Conservation (phyloP, 2,888 invertebrate genomes). For the Torymus auratus region DNA sequence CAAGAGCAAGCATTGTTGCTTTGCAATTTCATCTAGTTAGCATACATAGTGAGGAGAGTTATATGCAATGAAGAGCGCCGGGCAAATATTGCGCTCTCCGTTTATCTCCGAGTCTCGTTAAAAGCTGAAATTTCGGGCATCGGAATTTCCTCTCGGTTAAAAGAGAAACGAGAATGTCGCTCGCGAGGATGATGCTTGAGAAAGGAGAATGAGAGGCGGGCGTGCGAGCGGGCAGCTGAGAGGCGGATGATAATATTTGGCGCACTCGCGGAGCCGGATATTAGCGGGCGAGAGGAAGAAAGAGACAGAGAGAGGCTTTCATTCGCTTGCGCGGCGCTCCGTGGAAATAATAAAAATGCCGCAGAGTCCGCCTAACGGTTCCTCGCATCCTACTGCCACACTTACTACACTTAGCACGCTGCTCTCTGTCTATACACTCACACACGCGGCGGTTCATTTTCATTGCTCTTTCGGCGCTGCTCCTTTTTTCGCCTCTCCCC, state of each 20-base stretch:
- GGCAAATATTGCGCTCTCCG: too few species aligned
- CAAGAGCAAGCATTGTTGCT: too few species aligned
- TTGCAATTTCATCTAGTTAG: too few species aligned
- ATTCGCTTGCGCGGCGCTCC: slow-evolving; percentile 47
- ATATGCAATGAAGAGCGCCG: too few species aligned
- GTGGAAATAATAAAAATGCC: too few species aligned
- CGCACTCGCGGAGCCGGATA: slow-evolving; percentile 43
- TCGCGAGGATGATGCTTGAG: not conserved
- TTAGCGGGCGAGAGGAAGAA: slow-evolving; percentile 16
- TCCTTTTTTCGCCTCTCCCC: slow-evolving; percentile 20
- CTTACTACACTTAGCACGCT: slow-evolving; percentile 66
- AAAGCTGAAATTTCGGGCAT: not conserved
- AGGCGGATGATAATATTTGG: slow-evolving; percentile 40
- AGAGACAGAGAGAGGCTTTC: slow-evolving; percentile 52
- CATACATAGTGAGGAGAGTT: too few species aligned
- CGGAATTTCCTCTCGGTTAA: not conserved
- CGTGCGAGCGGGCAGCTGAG: not conserved
- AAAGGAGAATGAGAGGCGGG: slow-evolving; percentile 39
- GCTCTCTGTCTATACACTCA: not conserved
- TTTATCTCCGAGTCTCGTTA: too few species aligned
- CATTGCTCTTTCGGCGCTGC: slow-evolving; percentile 15
- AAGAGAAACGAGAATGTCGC: not conserved
- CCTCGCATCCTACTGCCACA: slow-evolving; percentile 76
- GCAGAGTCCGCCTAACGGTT: slow-evolving; percentile 72
- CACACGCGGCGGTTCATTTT: not conserved